A percentile compares a stretch with the other conserved stretches of the same genome.
Conservation (phyloP, 2,888 invertebrate species). For the Blastobasis lacticolella region DNA sequence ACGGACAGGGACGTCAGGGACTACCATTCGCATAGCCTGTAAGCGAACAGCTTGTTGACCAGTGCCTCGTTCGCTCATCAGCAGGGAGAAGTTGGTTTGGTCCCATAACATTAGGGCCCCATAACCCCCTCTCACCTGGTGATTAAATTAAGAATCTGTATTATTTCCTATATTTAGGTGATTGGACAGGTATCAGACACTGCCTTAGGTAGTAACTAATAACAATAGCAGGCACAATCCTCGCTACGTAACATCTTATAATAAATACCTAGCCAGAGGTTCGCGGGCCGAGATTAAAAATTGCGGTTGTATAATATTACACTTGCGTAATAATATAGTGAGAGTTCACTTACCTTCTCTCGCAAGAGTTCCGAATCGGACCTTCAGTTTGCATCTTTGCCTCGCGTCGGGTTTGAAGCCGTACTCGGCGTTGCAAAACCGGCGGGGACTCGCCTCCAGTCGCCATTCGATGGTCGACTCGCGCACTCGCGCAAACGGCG, state of each 20-base stretch:
- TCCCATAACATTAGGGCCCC: too few species aligned
- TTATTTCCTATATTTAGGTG: too few species aligned
- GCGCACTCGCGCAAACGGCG: slow-evolving; percentile 45
- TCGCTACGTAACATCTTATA: slow-evolving; percentile 1
- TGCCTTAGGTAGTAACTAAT: too few species aligned
- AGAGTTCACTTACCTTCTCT: slow-evolving; percentile 35
- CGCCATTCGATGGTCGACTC: slow-evolving; percentile 53
- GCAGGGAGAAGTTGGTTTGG: too few species aligned
- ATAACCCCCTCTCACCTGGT: too few species aligned
- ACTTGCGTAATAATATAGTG: slow-evolving; percentile 48
- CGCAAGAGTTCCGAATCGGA: slow-evolving; percentile 54
- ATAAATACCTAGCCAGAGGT: slow-evolving; percentile 4
- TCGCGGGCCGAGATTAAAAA: slow-evolving; percentile 8
- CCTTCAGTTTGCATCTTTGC: slow-evolving; percentile 16
- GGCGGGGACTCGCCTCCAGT: slow-evolving; percentile 33
- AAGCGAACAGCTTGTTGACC: too few species aligned
- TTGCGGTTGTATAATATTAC: slow-evolving; percentile 44
- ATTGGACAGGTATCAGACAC: too few species aligned
- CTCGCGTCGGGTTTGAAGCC: slow-evolving; percentile 11
- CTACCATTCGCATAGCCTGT: too few species aligned
- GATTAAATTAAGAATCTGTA: too few species aligned
- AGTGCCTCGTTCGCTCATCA: too few species aligned
- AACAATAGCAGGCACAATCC: too few species aligned
- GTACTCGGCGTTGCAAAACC: slow-evolving; percentile 22
- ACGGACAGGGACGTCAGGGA: too few species aligned